Evolutionary conservation across 37 sponge, comb jelly and placozoan species (phyloP).

Genomic region (Sycon ciliatum): DNA sequence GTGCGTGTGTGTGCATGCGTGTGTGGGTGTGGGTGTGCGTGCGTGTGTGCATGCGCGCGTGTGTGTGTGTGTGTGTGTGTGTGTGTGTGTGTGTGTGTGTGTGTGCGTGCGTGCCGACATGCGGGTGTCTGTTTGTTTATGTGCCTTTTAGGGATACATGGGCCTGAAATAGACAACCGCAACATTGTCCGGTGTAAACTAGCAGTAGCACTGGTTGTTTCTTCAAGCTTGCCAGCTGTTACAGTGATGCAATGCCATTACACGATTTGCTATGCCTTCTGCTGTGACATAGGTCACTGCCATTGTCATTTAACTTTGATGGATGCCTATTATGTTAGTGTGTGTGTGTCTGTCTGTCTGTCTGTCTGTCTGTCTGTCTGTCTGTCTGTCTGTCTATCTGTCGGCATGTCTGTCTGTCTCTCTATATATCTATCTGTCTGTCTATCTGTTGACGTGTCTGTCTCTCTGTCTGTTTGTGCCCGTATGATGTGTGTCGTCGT

Average conservation of each 20-base stretch:
- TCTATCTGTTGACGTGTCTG: too few species aligned
- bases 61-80: conserved; percentile 21
- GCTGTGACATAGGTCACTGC: not conserved
- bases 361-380: not conserved
- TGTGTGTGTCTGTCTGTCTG: not conserved
- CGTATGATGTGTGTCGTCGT: too few species aligned
- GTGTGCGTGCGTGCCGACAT: conserved; percentile 16
- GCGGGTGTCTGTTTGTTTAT: not conserved
- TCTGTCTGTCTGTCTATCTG: not conserved
- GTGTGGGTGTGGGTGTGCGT: conserved; percentile 25
- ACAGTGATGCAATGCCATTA: not conserved
- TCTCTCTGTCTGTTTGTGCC: too few species aligned
- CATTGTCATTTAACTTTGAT: not conserved
- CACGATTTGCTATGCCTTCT: too few species aligned
- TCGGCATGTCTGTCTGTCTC: not conserved
- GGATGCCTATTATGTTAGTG: not conserved
- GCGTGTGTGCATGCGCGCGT: not conserved
- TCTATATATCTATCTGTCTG: not conserved
- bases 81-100: conserved; percentile 29
- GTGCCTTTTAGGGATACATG: not conserved
- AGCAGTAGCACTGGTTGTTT: not conserved
- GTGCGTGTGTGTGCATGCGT: conserved; percentile 23
- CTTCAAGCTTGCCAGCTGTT: not conserved
- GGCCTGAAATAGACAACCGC: not conserved
- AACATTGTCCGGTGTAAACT: not conserved